Evolutionary conservation across 2,113 vertebrate species (phyloP).

Genomic region (Trematocara variabile): DNA sequence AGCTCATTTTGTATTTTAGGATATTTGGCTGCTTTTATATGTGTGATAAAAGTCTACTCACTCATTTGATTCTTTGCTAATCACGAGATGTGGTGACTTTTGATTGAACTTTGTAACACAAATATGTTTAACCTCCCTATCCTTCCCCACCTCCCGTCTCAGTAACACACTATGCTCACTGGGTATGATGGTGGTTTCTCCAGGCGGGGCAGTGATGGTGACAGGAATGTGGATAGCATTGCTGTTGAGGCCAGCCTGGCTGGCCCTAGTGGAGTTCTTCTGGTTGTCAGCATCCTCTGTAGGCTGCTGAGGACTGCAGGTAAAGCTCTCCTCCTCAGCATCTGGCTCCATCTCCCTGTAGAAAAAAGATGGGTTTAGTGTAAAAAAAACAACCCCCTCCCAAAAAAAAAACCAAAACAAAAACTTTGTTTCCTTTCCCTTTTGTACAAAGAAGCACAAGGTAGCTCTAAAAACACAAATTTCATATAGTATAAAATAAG

Average conservation of each 20-base stretch:
- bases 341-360: conserved; percentile 79
- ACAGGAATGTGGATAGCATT: conserved; percentile 83
- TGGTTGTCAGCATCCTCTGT: conserved; percentile 89
- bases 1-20: background rate
- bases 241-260: conserved; percentile 75
- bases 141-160: background rate
- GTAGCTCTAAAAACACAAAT: background rate
- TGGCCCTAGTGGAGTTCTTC: conserved; percentile 87
- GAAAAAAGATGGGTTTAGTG: background rate
- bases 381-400: background rate
- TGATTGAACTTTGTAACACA: background rate
- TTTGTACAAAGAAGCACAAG: background rate
- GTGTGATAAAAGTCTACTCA: background rate
- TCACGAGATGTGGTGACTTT: background rate
- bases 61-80: background rate
- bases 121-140: background rate
- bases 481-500: background rate
- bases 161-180: conserved; percentile 31
- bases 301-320: conserved; percentile 65
- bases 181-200: conserved; percentile 62
- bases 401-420: background rate
- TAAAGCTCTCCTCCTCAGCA: conserved; percentile 63
- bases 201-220: conserved; percentile 73
- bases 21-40: background rate
- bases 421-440: background rate